Evolutionary conservation across 2,888 invertebrate species (phyloP).

Genomic region (Cantharis rufa): DNA sequence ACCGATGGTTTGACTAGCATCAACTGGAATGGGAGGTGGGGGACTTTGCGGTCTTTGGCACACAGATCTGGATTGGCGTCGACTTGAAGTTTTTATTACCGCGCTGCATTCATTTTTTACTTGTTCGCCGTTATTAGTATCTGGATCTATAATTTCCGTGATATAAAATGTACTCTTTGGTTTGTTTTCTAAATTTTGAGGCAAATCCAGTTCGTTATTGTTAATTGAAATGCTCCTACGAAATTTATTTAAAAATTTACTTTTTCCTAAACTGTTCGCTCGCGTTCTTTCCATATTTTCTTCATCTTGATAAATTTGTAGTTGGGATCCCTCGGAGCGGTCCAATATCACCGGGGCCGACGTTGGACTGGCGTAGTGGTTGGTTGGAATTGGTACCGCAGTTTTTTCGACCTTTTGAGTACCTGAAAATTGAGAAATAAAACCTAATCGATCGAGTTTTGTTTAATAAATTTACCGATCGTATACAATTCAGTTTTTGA

Average conservation of each 20-base stretch:
- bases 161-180: slow-evolving; percentile 74
- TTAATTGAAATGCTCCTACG: slow-evolving; percentile 62
- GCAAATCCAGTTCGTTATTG: slow-evolving; percentile 54
- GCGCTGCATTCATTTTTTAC: slow-evolving; percentile 33
- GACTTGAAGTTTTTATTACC: slow-evolving; percentile 49
- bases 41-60: slow-evolving; percentile 48
- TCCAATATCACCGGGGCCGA: slow-evolving; percentile 10
- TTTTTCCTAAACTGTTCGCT: slow-evolving; percentile 34
- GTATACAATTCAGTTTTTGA: slow-evolving; percentile 45
- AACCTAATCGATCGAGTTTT: neutral
- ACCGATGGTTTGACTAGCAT: slow-evolving; percentile 32
- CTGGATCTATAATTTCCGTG: slow-evolving; percentile 67
- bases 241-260: slow-evolving; percentile 60
- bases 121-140: slow-evolving; percentile 47
- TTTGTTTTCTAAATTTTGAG: slow-evolving; percentile 49
- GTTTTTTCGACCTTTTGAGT: slow-evolving; percentile 15
- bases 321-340: slow-evolving; percentile 5
- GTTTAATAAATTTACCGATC: slow-evolving; percentile 33
- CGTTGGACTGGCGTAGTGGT: slow-evolving; percentile 2
- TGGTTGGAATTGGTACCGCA: neutral
- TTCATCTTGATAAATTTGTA: slow-evolving; percentile 11
- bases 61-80: slow-evolving; percentile 35
- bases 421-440: neutral
- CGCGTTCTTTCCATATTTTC: slow-evolving; percentile 21
- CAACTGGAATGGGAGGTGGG: slow-evolving; percentile 50